Evolutionary conservation across 2,797 vertebrate genomes (phyloP), one percentile per base, ranked within the genome.

Genomic region (Acridotheres tristis): DNA sequence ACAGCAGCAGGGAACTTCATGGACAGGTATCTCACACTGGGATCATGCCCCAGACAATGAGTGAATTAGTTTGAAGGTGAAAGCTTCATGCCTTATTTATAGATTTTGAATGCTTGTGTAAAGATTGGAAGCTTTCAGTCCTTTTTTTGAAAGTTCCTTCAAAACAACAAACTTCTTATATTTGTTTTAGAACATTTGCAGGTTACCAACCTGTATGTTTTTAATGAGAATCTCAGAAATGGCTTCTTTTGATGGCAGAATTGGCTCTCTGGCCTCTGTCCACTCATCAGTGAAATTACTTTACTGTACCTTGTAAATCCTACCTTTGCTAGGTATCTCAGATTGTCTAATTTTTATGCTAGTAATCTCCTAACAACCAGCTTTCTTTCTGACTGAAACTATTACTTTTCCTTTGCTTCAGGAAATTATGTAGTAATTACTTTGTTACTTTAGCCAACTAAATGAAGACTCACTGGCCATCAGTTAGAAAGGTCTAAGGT

Each of bases 211-310:
- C 29, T 50, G 17, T 59, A 9, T 53, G 30, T 63, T 92, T 90
- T 78, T 86, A 82, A 85, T 62, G 69, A 48, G 74, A 95, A 54
- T 74, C 67, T 94, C 68, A 68, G 68, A 91, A 91, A 71, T 36
- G 32, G 25, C n/a, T 38, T 76, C 76, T 85, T 69, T 62, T 54
- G 50, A 58, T 63, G 38, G 38, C 83, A 91, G 76, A 94, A 78
- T 88, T 11, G 7, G 4, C 65, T 89, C 38, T 81, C 40, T 89
- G 72, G 94, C 63, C 69, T 76, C 10, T 91, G 45, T 45, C 66
- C 57, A 59, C 55, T 91, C 89, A 83, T 75, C 91, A 89, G 67
- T 91, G 86, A 94, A 96, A 97, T 94, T 94, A 85, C 82, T 95
- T 96, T 51, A 63, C 57, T 89, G 69, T 92, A 48, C 77, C 68